Evolutionary conservation across 2,797 vertebrate species (phyloP), one percentile per base, ranked within the genome.

Genomic region (Bucorvus abyssinicus): DNA sequence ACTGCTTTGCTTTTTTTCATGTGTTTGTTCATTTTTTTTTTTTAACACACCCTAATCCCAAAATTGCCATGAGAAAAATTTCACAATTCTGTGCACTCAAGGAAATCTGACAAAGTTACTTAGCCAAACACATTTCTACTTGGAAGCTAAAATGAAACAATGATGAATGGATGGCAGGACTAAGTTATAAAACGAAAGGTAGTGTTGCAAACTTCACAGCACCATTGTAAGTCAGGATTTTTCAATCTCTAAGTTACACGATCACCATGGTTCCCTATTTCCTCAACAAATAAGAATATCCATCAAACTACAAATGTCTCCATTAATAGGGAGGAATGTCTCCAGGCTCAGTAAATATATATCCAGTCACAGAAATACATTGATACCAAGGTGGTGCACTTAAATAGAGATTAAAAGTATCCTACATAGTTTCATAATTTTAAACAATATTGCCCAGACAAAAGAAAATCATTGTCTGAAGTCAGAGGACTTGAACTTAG

Each of bases 141-240:
- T 63, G 30, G 30, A 93, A 91, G 22, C 47, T 84, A n/a, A 95
- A 96, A 82, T n/a, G 22, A 86, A 91, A 57, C 17, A 75, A 60
- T 52, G 81, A 65, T 78, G 61, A 92, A 85, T 50, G 21, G 22
- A 49, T 42, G 79, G 23, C 29, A 76, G 34, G 32, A 49, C 2
- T 16, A 70, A 75, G 24, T 61, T 71, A 68, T n/a, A 77, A 79
- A 93, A 91, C 45, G 42, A 81, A 89, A 89, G 38, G 79, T 7
- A 42, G 22, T 50, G 32, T n/a, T 74, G 59, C 45, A 94, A 77
- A 61, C 18, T 84, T 89, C 32, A 59, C 9, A 57, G 42, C 24
- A 68, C 12, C 0, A 2, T 45, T 83, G 52, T 52, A 85, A 92
- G 89, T 73, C 13, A 78, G 12, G 13, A 45, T 52, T 93, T 92